phyloP scores from a whole-genome alignment of 2,113 vertebrate genomes.

The Oryctolagus cuniculus region mOryCun1.1 NC_091433.1:52173501-52174000 shows the following conservation, averaged over 20 bases:
- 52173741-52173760: not conserved
- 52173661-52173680: not conserved
- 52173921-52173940: constrained; percentile 24
- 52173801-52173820: not conserved
- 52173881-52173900: not conserved
- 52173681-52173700: not conserved
- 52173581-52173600: not conserved
- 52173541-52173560: constrained; percentile 13
- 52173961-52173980: not conserved
- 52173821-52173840: not conserved
- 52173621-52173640: not conserved
- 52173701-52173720: not conserved
- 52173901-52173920: not conserved
- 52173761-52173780: not conserved
- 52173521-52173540: constrained; percentile 40
- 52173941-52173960: not conserved
- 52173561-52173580: not conserved
- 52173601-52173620: not conserved
- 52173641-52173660: not conserved
- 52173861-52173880: not conserved
- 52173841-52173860: not conserved
- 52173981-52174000: not conserved
- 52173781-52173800: not conserved
- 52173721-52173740: not conserved
- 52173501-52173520: constrained; percentile 14